Evolutionary conservation across 2,888 invertebrate genomes (phyloP).

Genomic region (Mythimna impura): DNA sequence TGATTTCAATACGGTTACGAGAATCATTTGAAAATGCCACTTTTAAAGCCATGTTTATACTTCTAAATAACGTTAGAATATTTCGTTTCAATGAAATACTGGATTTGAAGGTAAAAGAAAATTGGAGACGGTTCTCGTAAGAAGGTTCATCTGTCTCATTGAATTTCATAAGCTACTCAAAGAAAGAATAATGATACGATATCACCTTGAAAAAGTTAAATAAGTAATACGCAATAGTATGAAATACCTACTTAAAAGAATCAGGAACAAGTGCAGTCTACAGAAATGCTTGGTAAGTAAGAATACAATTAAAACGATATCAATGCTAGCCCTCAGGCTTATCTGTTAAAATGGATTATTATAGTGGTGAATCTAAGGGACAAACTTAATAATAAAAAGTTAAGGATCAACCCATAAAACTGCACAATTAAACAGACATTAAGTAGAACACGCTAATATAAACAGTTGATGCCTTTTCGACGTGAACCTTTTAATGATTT

Average conservation of each 20-base stretch:
- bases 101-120: background rate
- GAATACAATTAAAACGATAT: background rate
- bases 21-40: constrained; percentile 25
- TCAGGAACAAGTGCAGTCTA: background rate
- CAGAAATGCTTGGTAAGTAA: background rate
- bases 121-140: background rate
- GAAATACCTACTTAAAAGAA: background rate
- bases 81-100: background rate
- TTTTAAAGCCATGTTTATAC: constrained; percentile 10
- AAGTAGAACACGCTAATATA: too few relatives aligned
- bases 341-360: background rate
- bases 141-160: background rate
- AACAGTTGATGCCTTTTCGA: too few relatives aligned
- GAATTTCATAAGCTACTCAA: background rate
- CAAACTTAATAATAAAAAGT: too few relatives aligned
- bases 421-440: too few relatives aligned
- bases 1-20: constrained; percentile 26
- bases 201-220: background rate
- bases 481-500: too few relatives aligned
- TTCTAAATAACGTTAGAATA: constrained; percentile 3
- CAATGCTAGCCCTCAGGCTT: background rate
- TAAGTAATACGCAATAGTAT: background rate
- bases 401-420: too few relatives aligned
- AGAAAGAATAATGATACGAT: background rate
- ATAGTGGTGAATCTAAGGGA: too few relatives aligned